phyloP scores from a whole-genome alignment of 2,113 vertebrate species.

The Lipotes vexillifer region DNA sequence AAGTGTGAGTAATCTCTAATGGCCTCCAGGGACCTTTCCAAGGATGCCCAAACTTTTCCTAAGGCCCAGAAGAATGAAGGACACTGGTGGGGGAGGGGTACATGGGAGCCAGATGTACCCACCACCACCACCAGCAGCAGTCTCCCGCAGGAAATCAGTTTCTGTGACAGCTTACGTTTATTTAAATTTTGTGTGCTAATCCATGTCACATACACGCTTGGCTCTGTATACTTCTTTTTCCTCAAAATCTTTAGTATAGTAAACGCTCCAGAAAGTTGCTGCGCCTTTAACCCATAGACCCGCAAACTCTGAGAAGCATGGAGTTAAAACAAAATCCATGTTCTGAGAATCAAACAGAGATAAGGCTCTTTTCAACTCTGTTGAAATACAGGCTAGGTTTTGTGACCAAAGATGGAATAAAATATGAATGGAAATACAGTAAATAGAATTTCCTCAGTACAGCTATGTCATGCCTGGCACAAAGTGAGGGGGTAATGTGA shows the following conservation, averaged over 20 bases:
- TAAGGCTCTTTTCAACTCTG: background rate
- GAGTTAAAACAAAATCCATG: background rate
- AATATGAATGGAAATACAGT: background rate
- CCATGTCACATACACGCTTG: background rate
- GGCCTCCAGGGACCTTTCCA: background rate
- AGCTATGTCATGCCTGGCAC: background rate
- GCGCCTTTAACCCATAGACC: background rate
- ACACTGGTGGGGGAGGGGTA: too few species aligned
- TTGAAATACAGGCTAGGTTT: background rate
- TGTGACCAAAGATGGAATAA: background rate
- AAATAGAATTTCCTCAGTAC: background rate
- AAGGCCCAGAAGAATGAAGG: background rate
- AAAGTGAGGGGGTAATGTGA: background rate
- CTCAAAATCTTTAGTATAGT: background rate
- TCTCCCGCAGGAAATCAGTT: background rate
- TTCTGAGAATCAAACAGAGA: background rate
- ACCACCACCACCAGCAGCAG: too few species aligned
- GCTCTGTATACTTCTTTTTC: background rate
- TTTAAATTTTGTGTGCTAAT: background rate
- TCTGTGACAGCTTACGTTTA: background rate
- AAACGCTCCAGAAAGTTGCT: background rate
- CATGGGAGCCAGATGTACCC: background rate
- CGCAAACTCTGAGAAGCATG: background rate
- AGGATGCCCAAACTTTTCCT: background rate
- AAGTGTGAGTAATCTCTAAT: conserved; percentile 27